phyloP scores from a whole-genome alignment of 1,140 invertebrate genomes.

The Cotesia vestalis region DNA sequence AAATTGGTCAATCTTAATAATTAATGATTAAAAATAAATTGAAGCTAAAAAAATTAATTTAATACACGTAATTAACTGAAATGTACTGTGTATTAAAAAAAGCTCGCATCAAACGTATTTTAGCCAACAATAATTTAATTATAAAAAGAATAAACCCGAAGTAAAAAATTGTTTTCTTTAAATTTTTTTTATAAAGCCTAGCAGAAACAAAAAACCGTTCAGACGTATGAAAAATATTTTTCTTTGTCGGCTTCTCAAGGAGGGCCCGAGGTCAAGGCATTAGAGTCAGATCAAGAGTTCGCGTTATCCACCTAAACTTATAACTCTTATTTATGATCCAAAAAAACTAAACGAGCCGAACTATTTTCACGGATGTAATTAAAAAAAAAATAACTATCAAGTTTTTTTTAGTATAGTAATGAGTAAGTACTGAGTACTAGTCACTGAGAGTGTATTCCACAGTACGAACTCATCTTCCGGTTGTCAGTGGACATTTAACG shows the following conservation, averaged over 20 bases:
- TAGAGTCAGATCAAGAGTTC: neutral
- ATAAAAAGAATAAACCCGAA: neutral
- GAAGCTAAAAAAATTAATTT: neutral
- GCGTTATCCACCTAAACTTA: slow-evolving; percentile 14
- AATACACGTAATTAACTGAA: no score
- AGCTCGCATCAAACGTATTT: neutral
- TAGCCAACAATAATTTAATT: neutral
- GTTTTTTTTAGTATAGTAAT: no score
- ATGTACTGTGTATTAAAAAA: slow-evolving; percentile 10
- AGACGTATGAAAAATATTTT: slow-evolving; percentile 30
- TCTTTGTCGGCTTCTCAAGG: slow-evolving; percentile 13
- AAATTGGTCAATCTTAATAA: no score
- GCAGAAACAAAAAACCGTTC: neutral
- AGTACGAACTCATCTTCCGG: slow-evolving; percentile 40
- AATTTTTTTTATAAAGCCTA: neutral
- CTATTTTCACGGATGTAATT: neutral
- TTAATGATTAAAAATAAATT: no score
- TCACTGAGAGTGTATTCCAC: neutral
- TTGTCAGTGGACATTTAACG: slow-evolving; percentile 42
- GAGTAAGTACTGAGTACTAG: no score
- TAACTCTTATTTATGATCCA: neutral
- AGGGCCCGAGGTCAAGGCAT: neutral
- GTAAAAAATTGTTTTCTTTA: slow-evolving; percentile 5
- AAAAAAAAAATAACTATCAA: no score
- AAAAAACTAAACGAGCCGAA: neutral